Base-by-base conservation (phyloP, 2,113 vertebrate species). In the Cryptoleucopteryx plumbea region DNA sequence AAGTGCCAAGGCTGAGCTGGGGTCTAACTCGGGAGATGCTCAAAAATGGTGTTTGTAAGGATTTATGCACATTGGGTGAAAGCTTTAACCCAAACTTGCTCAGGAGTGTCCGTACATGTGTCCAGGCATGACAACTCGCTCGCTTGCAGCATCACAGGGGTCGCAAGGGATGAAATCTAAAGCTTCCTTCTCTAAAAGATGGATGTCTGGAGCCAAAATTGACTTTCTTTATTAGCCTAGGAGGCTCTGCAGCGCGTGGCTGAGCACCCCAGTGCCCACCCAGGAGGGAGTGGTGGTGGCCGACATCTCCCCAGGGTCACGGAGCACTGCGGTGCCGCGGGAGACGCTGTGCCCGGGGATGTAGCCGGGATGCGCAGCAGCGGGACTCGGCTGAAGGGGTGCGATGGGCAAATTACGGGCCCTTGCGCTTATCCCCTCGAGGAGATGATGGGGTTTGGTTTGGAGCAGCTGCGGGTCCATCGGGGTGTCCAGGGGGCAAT, bases 401-500 rank as follows among this genome's bases (percentile, higher is more conserved):
- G 16, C 8, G 4, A 21, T 3, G 29, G 82, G 6, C 17, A 27
- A 11, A 10, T 47, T 5, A 16, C 2, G 10, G 48, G 6, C 22
- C 68, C 17, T 50, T 7, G 13, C 4, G 2, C 7, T 58, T 12
- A 4, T 34, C 34, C 36, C 18, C 29, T 6, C 0, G 6, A 55
- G 84, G 56, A 53, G 56, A 1, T 1, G 21, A 6, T 20, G 50
- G 22, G 26, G 14, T 9, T 34, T 63, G 3, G 0, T 36, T 70
- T 78, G 15, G 59, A 25, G 26, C 27, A 2, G 0, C 20, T 18
- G 19, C 16, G 3, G 7, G 25, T 50, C 55, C 23, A 0, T 29
- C 0, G 0, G n/a, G 59, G 9, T 68, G 68, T 21, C 53, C 2
- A 0, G 16, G 47, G 62, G 29, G 38, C 0, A 0, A 2, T 27